Percentiles rank a stretch among this genome's conserved stretches.
Conservation (phyloP, 1,140 invertebrate genomes). For the Drosophila bipectinata region DNA sequence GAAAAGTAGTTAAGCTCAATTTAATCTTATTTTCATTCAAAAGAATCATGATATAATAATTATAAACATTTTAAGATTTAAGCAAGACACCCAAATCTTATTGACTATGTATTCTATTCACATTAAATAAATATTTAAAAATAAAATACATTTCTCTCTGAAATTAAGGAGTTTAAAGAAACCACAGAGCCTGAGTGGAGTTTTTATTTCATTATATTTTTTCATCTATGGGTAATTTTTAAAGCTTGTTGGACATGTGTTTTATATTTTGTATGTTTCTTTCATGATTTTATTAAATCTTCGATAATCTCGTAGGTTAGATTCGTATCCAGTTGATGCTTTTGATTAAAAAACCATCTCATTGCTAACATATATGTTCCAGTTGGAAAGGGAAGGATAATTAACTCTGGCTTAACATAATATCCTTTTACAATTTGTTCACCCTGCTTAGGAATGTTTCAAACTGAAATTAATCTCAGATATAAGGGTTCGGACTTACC, state of each 20-base stretch:
- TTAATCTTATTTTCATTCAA: too few species aligned
- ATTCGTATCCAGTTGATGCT: slow-evolving; percentile 6
- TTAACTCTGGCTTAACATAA: neutral
- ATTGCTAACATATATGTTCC: slow-evolving; percentile 16
- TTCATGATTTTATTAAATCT: neutral
- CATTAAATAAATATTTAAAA: too few species aligned
- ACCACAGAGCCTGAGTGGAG: slow-evolving; percentile 45
- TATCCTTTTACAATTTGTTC: slow-evolving; percentile 5
- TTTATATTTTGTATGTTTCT: neutral
- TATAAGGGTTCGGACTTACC: slow-evolving; percentile 15
- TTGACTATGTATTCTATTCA: too few species aligned
- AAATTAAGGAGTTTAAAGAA: slow-evolving; percentile 44
- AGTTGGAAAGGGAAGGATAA: slow-evolving; percentile 4
- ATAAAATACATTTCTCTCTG: too few species aligned
- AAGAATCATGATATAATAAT: too few species aligned
- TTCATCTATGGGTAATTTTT: neutral
- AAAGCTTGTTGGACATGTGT: too few species aligned
- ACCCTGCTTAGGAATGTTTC: neutral
- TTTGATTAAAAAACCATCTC: neutral
- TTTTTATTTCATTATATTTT: too few species aligned
- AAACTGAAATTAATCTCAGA: neutral
- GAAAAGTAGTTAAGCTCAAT: too few species aligned
- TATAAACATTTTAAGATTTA: too few species aligned
- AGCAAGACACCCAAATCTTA: too few species aligned
- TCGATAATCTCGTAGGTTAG: neutral